A percentile compares a stretch with the other conserved stretches of the same genome.
Evolutionary conservation across 2,888 invertebrate genomes (phyloP).

Genomic region (Ganaspis brasiliensis): DNA sequence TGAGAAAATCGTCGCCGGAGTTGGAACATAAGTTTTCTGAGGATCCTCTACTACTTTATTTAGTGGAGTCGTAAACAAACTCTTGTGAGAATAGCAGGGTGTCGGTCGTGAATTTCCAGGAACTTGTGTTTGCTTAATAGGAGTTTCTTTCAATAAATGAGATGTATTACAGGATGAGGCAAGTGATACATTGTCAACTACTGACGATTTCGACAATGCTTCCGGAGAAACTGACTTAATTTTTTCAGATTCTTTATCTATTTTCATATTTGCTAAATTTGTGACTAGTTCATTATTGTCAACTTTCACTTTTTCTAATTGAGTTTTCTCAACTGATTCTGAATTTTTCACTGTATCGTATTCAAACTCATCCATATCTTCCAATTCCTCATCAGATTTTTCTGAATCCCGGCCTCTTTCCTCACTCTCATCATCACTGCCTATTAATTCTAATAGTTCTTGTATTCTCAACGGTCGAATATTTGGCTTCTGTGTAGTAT

Average conservation of each 20-base stretch:
- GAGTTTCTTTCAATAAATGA: constrained; percentile 67
- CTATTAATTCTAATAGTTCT: constrained; percentile 70
- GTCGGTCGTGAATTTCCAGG: constrained; percentile 63
- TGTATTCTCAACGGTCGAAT: constrained; percentile 72
- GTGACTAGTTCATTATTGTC: background rate
- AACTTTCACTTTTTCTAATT: background rate
- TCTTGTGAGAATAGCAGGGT: constrained; percentile 72
- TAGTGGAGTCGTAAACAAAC: constrained; percentile 74
- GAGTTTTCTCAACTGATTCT: background rate
- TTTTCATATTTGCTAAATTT: background rate
- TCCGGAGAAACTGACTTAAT: background rate
- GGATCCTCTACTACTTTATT: constrained; percentile 62
- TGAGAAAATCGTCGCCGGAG: constrained; percentile 71
- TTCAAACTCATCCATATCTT: constrained; percentile 65
- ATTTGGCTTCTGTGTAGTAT: constrained; percentile 56
- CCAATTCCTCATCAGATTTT: constrained; percentile 61
- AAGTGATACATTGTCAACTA: background rate
- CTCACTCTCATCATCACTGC: constrained; percentile 68
- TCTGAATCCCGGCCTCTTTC: constrained; percentile 60
- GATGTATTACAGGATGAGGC: background rate
- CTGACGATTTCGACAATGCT: background rate
- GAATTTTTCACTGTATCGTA: background rate
- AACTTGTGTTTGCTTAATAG: constrained; percentile 70
- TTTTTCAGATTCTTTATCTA: background rate
- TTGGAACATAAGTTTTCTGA: constrained; percentile 64